Evolutionary conservation across 2,797 vertebrate genomes (phyloP), one percentile per base, ranked within the genome.

Genomic region (Catostomus latipinnis): DNA sequence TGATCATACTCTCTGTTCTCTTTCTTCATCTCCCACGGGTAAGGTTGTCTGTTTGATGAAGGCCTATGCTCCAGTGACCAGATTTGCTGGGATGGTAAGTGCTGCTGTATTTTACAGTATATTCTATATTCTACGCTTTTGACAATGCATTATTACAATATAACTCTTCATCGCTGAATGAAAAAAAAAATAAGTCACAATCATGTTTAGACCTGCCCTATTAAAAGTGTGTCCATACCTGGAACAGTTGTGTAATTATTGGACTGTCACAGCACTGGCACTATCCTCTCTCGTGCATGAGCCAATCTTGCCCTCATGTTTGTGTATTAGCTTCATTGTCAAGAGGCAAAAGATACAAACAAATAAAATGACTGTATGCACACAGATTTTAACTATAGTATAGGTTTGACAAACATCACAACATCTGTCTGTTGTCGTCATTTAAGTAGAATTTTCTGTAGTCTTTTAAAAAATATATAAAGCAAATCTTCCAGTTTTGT

Each of bases 41-140:
- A 88, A 94, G 94, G 94, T n/a, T 94, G 94, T 83, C 83, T 94
- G 89, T 94, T 94, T 89, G 93, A 94, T 76, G 93, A 89, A 88
- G 90, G 83, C 9, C 87, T 94, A 9, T 94, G 94, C 80, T 76
- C 85, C 6, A 90, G 81, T 77, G 90, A 89, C 7, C 91, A 93
- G 83, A 83, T 85, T 73, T 94, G 94, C 85, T 90, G 12, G 71
- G 89, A 94, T 54, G 94, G 93, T 94, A 84, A 93, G 92, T 89
- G 13, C 66, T 61, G 6, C 11, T 16, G 67, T 72, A 58, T 45
- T 69, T 71, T 67, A 66, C 71, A 54, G 45, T 67, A 34, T 34
- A 1, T 22, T 2, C 22, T 22, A 22, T 22, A 22, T 34, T 34
- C 22, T 34, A 12, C 13, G 46, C 34, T 50, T 77, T 69, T 69